These are phyloP conservation scores for Deilephila elpenor DNA, from an alignment of 2,888 invertebrate genomes.

Conservation along the genomic window DNA sequence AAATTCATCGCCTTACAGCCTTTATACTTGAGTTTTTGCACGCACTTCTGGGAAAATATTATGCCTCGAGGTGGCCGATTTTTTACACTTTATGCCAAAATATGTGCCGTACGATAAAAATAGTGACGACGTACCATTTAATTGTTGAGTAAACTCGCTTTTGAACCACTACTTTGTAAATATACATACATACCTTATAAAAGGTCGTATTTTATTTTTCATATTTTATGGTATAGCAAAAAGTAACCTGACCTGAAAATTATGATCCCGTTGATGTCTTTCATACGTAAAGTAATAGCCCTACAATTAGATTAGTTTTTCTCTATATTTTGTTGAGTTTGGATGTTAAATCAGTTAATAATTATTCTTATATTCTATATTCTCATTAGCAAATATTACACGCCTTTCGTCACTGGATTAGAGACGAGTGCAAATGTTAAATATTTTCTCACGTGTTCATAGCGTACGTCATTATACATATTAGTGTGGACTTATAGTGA, in stretches of 20 bases:
- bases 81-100: not conserved
- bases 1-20: slow-evolving; percentile 4
- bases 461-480: slow-evolving; percentile 4
- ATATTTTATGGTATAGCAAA: too few relatives aligned
- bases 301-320: not conserved
- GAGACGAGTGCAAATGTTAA: not conserved
- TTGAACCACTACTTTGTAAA: not conserved
- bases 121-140: not conserved
- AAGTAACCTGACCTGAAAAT: not conserved
- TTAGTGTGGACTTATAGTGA: not conserved
- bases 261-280: slow-evolving; percentile 51
- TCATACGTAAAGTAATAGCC: slow-evolving; percentile 33
- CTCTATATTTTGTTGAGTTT: not conserved
- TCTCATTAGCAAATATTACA: too few relatives aligned
- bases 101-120: not conserved
- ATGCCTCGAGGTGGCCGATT: not conserved
- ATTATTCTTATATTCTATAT: not conserved
- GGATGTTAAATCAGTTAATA: not conserved
- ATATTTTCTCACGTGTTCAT: slow-evolving; percentile 18
- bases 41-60: slow-evolving; percentile 23
- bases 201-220: too few relatives aligned
- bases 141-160: not conserved
- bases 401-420: not conserved
- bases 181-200: not conserved
- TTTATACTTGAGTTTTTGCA: slow-evolving; percentile 4